These are phyloP conservation scores for Antheraea pernyi DNA, from an alignment of 1,140 invertebrate genomes.

Conservation along the genomic window DNA sequence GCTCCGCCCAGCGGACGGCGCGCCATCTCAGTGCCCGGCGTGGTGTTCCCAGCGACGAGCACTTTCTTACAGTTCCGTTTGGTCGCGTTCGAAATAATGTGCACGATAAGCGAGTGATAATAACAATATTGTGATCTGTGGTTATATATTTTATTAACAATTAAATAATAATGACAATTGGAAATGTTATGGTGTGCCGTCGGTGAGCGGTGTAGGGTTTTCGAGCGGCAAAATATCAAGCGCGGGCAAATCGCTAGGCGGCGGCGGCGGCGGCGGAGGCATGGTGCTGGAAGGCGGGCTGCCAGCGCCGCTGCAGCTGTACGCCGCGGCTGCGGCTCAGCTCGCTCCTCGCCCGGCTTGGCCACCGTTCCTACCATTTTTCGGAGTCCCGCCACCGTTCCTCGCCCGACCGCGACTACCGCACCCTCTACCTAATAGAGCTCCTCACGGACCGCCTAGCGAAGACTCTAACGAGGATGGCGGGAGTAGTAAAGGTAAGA, in stretches of 20 bases:
- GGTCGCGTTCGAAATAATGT: background rate
- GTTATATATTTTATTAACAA: background rate
- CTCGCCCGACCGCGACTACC: slow-evolving; percentile 63
- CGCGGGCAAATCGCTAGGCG: slow-evolving; percentile 18
- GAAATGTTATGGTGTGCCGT: slow-evolving; percentile 26
- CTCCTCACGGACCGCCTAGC: slow-evolving; percentile 75
- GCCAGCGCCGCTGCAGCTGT: slow-evolving; percentile 80
- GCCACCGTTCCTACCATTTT: slow-evolving; percentile 79
- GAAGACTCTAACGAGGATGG: slow-evolving; percentile 81
- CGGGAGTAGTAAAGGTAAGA: slow-evolving; percentile 72
- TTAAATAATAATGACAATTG: slow-evolving; percentile 22
- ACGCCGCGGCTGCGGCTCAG: slow-evolving; percentile 79
- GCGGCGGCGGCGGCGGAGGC: slow-evolving; percentile 33
- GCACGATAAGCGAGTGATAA: slow-evolving; percentile 9
- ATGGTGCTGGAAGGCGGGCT: slow-evolving; percentile 75
- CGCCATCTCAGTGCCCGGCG: slow-evolving; percentile 69
- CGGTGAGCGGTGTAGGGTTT: slow-evolving; percentile 36
- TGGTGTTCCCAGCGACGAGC: slow-evolving; percentile 38
- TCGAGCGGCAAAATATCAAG: slow-evolving; percentile 53
- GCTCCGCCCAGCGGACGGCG: slow-evolving; percentile 54
- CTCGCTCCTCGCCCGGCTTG: slow-evolving; percentile 78
- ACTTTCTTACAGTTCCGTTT: slow-evolving; percentile 28
- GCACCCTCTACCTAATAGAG: slow-evolving; percentile 54
- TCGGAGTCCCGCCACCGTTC: slow-evolving; percentile 78
- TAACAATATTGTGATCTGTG: slow-evolving; percentile 17